Evolutionary conservation across 1,140 invertebrate genomes (phyloP), one percentile per base, ranked within the genome.

Genomic region (Microplitis demolitor): DNA sequence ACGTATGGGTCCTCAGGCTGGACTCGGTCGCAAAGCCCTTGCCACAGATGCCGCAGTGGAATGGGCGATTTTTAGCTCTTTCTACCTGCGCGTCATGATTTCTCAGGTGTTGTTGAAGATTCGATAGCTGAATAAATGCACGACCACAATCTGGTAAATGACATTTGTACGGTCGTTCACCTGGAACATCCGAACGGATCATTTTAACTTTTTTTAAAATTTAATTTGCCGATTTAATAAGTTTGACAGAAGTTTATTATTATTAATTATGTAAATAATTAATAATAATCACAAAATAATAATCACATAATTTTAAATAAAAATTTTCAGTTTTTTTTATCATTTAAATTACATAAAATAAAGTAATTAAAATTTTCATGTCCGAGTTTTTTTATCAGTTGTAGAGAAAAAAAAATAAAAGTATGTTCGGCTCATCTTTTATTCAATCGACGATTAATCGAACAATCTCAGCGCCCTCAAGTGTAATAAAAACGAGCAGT

Each of bases 11-110:
- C 85, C 96, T 90, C 71, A 99, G 90, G 84, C 95, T 97, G 80
- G 95, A 97, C 83, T 98, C 96, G 67, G 96, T 98, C 62, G 97
- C 96, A 85, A 98, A 98, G 51, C 96, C 95, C 83, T 98, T 97
- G 70, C 97, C 96, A 87, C 97, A 99, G 80, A 98, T 97, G 85
- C 93, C 96, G 86, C 97, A 98, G 82, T 97, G 96, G 86, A 97
- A 98, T 31, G 96, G 96, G 70, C 96, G 89, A 87, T 97, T 97
- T 87, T 97, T 97, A 82, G 96, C 95, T 74, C 97, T 91, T 84
- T 98, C 96, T 72, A 97, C 94, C 86, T 98, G 96, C 68, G 96
- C 95, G 82, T 98, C 97, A 87, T 99, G 97, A 88, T 98, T 98
- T 74, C 97, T 90, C 76, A 98, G 91, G 85, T 99, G 97, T 83